Evolutionary conservation across 1,140 invertebrate genomes (phyloP).

Genomic region (Drosophila guanche): DNA sequence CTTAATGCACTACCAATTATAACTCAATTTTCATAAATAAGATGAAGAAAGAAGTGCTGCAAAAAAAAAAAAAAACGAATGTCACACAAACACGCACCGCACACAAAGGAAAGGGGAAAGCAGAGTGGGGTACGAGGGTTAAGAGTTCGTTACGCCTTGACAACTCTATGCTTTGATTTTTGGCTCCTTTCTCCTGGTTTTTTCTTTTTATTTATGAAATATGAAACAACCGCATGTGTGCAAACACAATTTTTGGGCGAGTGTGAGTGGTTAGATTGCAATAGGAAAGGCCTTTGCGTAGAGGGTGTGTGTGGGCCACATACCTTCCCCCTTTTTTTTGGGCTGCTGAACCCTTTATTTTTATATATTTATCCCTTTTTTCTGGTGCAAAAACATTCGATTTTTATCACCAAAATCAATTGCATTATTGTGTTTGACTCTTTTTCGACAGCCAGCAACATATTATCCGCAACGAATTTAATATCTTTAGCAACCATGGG

Average conservation of each 20-base stretch:
- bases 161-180: slow-evolving; percentile 79
- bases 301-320: slow-evolving; percentile 11
- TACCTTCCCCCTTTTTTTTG: slow-evolving; percentile 24
- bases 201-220: slow-evolving; percentile 67
- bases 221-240: slow-evolving; percentile 82
- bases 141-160: slow-evolving; percentile 71
- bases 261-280: slow-evolving; percentile 12
- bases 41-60: slow-evolving; percentile 29
- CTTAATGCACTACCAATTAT: slow-evolving; percentile 82
- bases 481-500: slow-evolving; percentile 58
- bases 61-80: slow-evolving; percentile 41
- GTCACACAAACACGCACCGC: slow-evolving; percentile 52
- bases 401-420: slow-evolving; percentile 82
- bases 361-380: slow-evolving; percentile 38
- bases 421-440: slow-evolving; percentile 74
- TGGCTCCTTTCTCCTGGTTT: slow-evolving; percentile 55
- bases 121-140: slow-evolving; percentile 11
- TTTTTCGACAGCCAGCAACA: slow-evolving; percentile 27
- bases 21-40: slow-evolving; percentile 82
- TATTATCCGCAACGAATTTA: slow-evolving; percentile 34
- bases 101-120: neutral
- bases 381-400: slow-evolving; percentile 66
- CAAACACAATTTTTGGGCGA: slow-evolving; percentile 65
- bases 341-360: slow-evolving; percentile 56
- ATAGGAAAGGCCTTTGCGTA: slow-evolving; percentile 14